Base-by-base conservation (phyloP, 2,888 invertebrate species). In the Eumerus sabulonum region DNA sequence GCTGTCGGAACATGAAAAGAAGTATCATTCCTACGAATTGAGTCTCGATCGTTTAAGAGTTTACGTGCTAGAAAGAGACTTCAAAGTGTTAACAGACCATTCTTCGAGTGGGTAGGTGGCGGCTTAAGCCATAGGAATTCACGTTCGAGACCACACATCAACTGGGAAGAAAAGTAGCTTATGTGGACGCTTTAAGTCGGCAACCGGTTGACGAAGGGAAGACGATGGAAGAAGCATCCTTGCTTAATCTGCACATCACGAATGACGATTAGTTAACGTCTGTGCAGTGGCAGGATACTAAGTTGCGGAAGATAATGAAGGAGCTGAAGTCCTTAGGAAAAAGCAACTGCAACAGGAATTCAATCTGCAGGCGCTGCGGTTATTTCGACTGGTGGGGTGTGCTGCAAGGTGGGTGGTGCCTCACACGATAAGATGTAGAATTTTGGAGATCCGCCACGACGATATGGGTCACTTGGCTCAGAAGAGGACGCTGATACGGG, bases 11-110 rank as follows among this genome's bases (percentile, higher is more conserved):
- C 35, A 36, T 13, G 84, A 86, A 76, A 53, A 73, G 40, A 84
- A 84, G 59, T 86, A 84, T 48, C 56, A 62, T 9, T 84, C 84
- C 45, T 86, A 85, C 63, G 85, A 86, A 50, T 51, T 86, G 1
- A 84, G 85, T 4, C 44, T 86, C 1, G 84, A 85, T 16, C 84
- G 84, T 18, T 86, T 86, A 57, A 40, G 85, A 17, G 77, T 84
- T 0, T 86, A 86, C 62, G 62, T 51, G 1, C 9, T 60, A 9
- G 45, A 19, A 2, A 60, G 19, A n/a, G 18, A 47, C 1, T 70
- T 62, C 12, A 59, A 53, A 17, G 54, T 68, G 5, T 51, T 68
- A 0, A 60, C 68, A 1, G 59, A 51, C 14, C 53, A 35, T 9
- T 18, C 51, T 40, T 0, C 9, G 66, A 19, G 48, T 40, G 1